These are phyloP conservation scores for Zosterops pallidus DNA, from an alignment of 2,113 vertebrate species.

Conservation along the genomic window DNA sequence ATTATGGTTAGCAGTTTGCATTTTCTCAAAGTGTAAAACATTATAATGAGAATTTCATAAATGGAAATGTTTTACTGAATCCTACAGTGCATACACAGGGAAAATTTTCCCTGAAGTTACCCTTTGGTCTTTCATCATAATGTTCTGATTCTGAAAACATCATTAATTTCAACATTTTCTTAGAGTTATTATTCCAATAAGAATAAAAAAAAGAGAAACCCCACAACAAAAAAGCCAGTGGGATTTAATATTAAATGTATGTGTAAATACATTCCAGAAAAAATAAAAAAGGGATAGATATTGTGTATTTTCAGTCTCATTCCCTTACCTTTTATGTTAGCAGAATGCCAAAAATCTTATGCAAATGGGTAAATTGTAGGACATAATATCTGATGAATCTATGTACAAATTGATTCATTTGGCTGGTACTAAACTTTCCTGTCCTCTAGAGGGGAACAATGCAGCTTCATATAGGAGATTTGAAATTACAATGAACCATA, in stretches of 20 bases:
- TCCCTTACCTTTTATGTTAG: not conserved
- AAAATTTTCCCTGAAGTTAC: not conserved
- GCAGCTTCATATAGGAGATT: not conserved
- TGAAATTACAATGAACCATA: not conserved
- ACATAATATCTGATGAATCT: not conserved
- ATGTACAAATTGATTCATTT: not conserved
- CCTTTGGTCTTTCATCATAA: not conserved
- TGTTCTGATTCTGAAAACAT: not conserved
- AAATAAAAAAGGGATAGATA: not conserved
- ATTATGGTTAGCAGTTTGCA: not conserved
- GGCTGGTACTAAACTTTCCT: not conserved
- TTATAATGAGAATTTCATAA: not conserved
- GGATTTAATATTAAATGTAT: not conserved
- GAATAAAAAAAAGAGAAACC: not conserved
- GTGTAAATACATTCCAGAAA: not conserved
- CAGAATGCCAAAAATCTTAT: not conserved
- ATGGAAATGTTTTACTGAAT: not conserved
- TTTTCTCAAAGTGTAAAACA: not conserved
- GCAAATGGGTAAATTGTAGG: not conserved
- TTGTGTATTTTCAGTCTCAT: not conserved
- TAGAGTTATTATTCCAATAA: not conserved
- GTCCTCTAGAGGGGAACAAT: not conserved
- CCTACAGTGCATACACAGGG: not conserved
- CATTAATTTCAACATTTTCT: not conserved
- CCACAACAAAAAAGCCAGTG: not conserved